These are phyloP conservation scores for Zelostemma sp. DNA, from an alignment of 1,140 invertebrate species.

Conservation along the genomic window DNA sequence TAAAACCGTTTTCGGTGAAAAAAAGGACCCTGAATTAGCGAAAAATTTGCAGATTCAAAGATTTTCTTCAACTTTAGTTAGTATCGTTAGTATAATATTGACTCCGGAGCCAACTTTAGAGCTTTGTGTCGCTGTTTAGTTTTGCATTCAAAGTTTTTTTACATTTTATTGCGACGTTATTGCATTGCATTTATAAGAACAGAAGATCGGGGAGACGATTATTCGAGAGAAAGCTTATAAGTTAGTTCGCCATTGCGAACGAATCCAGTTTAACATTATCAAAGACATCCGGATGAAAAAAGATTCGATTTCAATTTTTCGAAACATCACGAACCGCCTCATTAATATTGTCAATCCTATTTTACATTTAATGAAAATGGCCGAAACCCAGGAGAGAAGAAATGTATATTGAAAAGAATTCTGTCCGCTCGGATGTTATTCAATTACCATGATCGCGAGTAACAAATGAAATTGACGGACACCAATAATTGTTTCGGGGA, in stretches of 20 bases:
- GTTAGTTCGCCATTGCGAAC: conserved; percentile 72
- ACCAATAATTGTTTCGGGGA: conserved; percentile 62
- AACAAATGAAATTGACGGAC: conserved; percentile 64
- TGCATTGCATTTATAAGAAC: no score
- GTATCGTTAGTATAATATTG: no score
- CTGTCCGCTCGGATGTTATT: conserved; percentile 29
- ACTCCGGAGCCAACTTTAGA: no score
- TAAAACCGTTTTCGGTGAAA: no score
- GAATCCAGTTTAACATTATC: conserved; percentile 63
- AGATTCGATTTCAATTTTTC: conserved; percentile 12
- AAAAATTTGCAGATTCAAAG: no score
- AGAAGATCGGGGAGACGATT: conserved; percentile 77
- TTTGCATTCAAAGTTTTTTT: no score
- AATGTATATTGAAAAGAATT: not conserved
- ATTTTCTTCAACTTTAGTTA: no score
- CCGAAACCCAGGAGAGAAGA: no score
- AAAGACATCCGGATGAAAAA: not conserved
- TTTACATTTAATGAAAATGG: no score
- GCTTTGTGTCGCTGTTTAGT: no score
- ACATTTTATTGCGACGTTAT: no score
- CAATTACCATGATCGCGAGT: conserved; percentile 59
- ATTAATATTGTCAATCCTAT: conserved; percentile 9
- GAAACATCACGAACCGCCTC: conserved; percentile 20
- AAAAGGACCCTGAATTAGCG: no score
- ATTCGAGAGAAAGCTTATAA: conserved; percentile 82